Conservation (phyloP, 2,113 vertebrate genomes). For the Anhinga anhinga region DNA sequence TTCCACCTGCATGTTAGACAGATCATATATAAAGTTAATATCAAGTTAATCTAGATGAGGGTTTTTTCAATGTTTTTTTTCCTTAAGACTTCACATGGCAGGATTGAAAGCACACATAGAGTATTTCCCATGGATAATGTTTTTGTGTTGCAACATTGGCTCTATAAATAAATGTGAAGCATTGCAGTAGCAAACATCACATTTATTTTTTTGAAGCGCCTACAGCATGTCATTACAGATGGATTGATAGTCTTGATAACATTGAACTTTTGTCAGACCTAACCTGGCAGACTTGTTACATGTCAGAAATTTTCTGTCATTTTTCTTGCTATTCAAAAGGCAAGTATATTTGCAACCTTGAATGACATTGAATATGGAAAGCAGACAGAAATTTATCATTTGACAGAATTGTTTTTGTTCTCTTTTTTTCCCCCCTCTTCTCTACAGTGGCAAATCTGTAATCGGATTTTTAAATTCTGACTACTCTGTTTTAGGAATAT, state of each 20-base stretch:
- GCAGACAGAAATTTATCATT: constrained; percentile 58
- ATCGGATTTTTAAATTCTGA: neutral
- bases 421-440: neutral
- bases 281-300: constrained; percentile 68
- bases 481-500: neutral
- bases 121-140: neutral
- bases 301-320: constrained; percentile 71
- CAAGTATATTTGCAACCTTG: constrained; percentile 75
- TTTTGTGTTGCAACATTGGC: constrained; percentile 24
- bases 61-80: neutral
- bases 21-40: neutral
- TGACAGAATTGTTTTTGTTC: neutral
- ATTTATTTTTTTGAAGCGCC: constrained; percentile 42
- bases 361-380: constrained; percentile 72
- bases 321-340: constrained; percentile 65
- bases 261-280: constrained; percentile 71
- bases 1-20: accelerated
- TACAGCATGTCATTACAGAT: constrained; percentile 64
- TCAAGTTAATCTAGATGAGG: neutral
- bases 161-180: constrained; percentile 47
- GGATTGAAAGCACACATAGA: neutral
- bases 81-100: neutral
- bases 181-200: constrained; percentile 36
- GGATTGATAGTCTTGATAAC: constrained; percentile 73
- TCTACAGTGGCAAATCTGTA: neutral